Evolutionary conservation across 1,140 invertebrate genomes (phyloP), one percentile per base, ranked within the genome.

Genomic region (Nilaparvata lugens): DNA sequence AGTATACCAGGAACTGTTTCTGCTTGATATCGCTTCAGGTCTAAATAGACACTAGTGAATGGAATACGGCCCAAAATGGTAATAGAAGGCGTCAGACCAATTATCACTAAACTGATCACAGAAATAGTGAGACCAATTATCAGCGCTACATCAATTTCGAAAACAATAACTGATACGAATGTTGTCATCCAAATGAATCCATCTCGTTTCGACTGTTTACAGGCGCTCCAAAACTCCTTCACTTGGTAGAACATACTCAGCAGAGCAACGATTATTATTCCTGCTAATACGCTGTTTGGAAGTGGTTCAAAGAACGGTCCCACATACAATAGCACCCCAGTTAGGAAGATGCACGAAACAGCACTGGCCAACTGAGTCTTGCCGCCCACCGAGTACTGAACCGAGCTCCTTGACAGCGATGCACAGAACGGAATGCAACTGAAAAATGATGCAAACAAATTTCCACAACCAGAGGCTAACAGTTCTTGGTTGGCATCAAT

Each of bases 371-470:
- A 64, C 63, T 90, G 88, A 0, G 89, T 91, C 56, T 80, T 83
- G 2, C 88, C 89, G 13, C 92, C 92, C 7, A 88, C 86, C 62
- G 83, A 80, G 65, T 91, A 85, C 72, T 93, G 91, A 60, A 95
- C 89, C 25, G 88, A 78, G 0, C 87, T 89, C 53, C 90, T 75
- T 0, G 89, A 92, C 11, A 96, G 72, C 4, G 91, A 93, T 6
- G 88, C 90, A 5, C 88, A 84, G 64, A 91, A 79, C 6, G 93
- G 91, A 68, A 90, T 83, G 68, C 91, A 93, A 5, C 82, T 83
- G 74, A 95, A 94, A 67, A 92, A 91, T 0, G 89, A 89, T 0
- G 86, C 88, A 35, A 91, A 77, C 35, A 90, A 73, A 68, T 93
- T 93, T 57, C 87, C 85, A 0, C 85, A 65, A 24, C 90, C 89